These are phyloP conservation scores for Spodoptera frugiperda DNA, from an alignment of 1,140 invertebrate genomes.

Conservation along the genomic window DNA sequence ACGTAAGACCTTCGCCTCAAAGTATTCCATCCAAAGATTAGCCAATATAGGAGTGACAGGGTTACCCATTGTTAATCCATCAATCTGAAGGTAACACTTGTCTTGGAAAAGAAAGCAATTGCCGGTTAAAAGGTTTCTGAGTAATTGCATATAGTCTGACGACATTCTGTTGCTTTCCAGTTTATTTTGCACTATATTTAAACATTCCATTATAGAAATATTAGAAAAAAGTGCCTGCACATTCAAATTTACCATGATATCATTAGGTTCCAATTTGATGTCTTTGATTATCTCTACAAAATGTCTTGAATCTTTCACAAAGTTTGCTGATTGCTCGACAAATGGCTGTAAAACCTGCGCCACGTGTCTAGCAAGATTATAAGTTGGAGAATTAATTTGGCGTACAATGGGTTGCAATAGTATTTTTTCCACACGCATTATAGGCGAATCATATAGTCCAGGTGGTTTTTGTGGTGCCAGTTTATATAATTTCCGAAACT, in stretches of 20 bases:
- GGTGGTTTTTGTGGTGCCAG: too few species aligned
- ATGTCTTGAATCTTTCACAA: too few species aligned
- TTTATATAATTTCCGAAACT: too few species aligned
- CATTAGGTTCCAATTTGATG: neutral
- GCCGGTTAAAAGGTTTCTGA: neutral
- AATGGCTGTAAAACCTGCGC: too few species aligned
- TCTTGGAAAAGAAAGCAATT: neutral
- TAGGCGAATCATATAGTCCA: too few species aligned
- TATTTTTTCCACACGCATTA: too few species aligned
- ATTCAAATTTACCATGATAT: neutral
- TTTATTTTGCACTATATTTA: neutral
- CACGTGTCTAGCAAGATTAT: too few species aligned
- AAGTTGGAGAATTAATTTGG: too few species aligned
- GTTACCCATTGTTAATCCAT: neutral
- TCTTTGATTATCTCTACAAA: neutral
- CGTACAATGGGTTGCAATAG: too few species aligned
- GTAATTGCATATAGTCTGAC: neutral
- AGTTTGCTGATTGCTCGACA: too few species aligned
- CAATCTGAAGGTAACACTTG: neutral
- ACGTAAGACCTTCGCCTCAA: neutral
- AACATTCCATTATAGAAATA: neutral
- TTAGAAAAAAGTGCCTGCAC: neutral
- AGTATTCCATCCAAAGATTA: slow-evolving; percentile 2
- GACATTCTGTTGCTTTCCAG: neutral
- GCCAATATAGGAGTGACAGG: neutral